Conservation (phyloP, 2,797 vertebrate species). For the Chiloscyllium punctatum region DNA sequence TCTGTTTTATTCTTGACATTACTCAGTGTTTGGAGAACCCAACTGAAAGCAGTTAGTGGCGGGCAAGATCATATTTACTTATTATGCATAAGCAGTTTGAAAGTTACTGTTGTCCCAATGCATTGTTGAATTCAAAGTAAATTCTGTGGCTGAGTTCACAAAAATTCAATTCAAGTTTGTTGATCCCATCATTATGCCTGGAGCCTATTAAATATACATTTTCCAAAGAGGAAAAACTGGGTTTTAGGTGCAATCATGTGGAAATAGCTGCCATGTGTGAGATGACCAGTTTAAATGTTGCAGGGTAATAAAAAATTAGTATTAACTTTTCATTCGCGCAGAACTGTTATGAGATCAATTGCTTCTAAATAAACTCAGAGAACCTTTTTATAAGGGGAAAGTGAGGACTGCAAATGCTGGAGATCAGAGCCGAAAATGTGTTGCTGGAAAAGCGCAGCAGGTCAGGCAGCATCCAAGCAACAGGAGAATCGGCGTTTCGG, state of each 20-base stretch:
- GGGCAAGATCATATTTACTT: not conserved
- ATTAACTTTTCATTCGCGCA: not conserved
- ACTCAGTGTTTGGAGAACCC: not conserved
- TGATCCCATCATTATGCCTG: not conserved
- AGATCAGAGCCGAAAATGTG: no score
- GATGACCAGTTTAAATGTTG: not conserved
- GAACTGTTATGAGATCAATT: not conserved
- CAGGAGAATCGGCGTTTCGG: no score
- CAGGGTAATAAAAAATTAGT: not conserved
- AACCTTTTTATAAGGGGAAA: not conserved
- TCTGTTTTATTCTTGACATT: not conserved
- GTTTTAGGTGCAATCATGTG: not conserved
- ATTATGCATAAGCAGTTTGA: not conserved
- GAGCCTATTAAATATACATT: not conserved
- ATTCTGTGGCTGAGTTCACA: not conserved
- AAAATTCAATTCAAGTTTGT: not conserved
- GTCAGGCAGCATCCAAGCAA: no score
- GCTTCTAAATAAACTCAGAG: not conserved
- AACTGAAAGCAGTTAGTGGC: not conserved
- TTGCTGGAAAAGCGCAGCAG: no score
- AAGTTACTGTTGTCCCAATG: not conserved
- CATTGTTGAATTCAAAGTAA: not conserved
- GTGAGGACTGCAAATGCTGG: no score
- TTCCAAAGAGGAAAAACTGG: not conserved
- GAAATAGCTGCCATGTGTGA: not conserved